These are phyloP conservation scores for Frankliniella fusca DNA, from an alignment of 2,888 invertebrate genomes.

Conservation along the genomic window DNA sequence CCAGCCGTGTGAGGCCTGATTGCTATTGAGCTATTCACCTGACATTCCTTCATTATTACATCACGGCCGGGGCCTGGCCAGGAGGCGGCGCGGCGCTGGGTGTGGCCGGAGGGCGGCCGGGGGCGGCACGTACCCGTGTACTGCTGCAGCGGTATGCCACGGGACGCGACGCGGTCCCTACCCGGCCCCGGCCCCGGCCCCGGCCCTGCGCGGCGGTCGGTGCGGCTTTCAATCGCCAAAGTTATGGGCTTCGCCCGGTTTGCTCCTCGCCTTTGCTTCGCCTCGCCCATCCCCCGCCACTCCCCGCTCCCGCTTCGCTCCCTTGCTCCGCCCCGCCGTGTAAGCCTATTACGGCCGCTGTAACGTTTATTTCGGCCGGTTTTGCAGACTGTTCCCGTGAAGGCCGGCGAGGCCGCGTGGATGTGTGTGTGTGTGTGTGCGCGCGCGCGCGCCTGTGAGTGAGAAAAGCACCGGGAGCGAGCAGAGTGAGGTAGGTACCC, in stretches of 20 bases:
- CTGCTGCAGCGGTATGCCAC: background rate
- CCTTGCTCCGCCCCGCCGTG: background rate
- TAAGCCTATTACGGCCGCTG: no score
- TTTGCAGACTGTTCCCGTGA: no score
- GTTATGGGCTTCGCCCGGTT: background rate
- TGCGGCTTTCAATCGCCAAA: background rate
- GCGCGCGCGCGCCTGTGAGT: no score
- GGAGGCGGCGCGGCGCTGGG: background rate
- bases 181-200: no score
- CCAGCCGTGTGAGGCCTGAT: background rate
- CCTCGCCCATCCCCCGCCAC: background rate
- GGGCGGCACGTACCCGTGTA: background rate
- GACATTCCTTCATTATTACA: background rate
- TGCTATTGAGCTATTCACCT: background rate
- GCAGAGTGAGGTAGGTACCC: no score
- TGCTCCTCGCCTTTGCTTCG: background rate
- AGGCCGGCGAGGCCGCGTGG: no score
- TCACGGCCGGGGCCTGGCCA: background rate
- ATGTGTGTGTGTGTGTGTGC: no score
- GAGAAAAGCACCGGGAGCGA: no score
- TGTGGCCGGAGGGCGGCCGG: no score
- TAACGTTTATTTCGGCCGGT: no score
- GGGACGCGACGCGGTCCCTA: background rate
- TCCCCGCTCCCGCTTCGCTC: background rate
- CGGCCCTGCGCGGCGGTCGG: no score